A percentile compares a stretch with the other conserved stretches of the same genome.
Evolutionary conservation across 2,797 vertebrate species (phyloP).

Genomic region (Spinus pinus): DNA sequence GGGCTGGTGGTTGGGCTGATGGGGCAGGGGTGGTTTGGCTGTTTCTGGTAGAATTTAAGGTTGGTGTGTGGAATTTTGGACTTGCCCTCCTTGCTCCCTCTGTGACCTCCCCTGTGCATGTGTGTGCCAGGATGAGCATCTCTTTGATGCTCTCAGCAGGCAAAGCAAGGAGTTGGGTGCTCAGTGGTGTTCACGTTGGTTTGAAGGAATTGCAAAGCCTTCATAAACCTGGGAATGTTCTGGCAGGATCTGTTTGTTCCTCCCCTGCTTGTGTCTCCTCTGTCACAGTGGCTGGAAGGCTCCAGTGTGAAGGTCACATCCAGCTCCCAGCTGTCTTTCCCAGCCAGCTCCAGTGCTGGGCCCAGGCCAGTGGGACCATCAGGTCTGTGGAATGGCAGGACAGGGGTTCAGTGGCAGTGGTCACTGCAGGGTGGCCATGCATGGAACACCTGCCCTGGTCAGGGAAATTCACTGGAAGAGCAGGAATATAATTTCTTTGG

Average conservation of each 20-base stretch:
- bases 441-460: rapidly evolving
- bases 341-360: not conserved
- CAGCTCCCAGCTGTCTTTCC: not conserved
- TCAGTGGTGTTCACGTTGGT: rapidly evolving
- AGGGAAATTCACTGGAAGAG: not conserved
- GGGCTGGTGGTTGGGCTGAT: not conserved
- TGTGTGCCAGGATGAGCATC: not conserved
- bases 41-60: not conserved
- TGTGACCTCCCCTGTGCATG: rapidly evolving
- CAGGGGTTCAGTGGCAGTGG: not conserved
- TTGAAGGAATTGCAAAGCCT: not conserved
- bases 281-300: not conserved
- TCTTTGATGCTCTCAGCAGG: not conserved
- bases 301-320: not conserved
- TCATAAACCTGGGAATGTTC: not conserved
- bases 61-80: not conserved
- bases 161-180: not conserved
- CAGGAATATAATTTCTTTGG: rapidly evolving
- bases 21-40: not conserved
- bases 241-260: rapidly evolving
- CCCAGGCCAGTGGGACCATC: not conserved
- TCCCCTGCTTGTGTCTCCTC: not conserved
- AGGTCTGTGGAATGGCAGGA: rapidly evolving
- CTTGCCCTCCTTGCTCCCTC: not conserved
- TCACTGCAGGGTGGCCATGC: rapidly evolving